These are phyloP conservation scores for Chloroceryle amazona DNA, from an alignment of 2,797 vertebrate species.

Conservation along the genomic window DNA sequence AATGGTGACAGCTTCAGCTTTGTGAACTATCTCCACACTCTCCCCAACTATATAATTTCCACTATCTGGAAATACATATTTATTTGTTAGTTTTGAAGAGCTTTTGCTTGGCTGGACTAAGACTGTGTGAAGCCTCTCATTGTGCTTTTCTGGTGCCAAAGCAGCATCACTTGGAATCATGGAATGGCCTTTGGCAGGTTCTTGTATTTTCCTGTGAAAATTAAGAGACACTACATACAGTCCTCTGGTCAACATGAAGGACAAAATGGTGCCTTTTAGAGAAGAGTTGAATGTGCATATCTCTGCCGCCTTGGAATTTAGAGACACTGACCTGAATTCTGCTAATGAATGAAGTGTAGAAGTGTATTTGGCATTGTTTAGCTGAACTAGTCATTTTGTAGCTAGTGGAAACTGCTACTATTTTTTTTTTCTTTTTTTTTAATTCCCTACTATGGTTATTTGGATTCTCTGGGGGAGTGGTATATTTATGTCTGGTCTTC, in stretches of 20 bases:
- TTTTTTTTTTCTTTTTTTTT: too few species aligned
- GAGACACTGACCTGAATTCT: background rate
- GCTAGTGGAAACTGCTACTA: background rate
- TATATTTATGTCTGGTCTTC: background rate
- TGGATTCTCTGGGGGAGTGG: background rate
- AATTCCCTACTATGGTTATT: background rate
- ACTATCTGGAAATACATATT: background rate
- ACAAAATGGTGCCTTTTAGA: background rate
- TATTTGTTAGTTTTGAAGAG: background rate
- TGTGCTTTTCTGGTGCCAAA: background rate
- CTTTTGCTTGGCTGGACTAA: background rate
- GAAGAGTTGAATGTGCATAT: background rate
- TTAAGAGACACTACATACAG: background rate
- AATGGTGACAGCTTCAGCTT: background rate
- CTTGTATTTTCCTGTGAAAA: background rate
- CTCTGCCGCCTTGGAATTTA: background rate
- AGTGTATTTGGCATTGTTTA: background rate
- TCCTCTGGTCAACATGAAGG: background rate
- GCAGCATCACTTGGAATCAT: background rate
- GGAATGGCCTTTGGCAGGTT: background rate
- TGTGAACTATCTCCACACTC: background rate
- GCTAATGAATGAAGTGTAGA: background rate
- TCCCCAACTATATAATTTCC: background rate
- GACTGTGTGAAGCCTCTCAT: background rate
- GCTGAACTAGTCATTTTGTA: background rate